Base-by-base conservation (phyloP, 2,888 invertebrate genomes). In the Machimus atricapillus region DNA sequence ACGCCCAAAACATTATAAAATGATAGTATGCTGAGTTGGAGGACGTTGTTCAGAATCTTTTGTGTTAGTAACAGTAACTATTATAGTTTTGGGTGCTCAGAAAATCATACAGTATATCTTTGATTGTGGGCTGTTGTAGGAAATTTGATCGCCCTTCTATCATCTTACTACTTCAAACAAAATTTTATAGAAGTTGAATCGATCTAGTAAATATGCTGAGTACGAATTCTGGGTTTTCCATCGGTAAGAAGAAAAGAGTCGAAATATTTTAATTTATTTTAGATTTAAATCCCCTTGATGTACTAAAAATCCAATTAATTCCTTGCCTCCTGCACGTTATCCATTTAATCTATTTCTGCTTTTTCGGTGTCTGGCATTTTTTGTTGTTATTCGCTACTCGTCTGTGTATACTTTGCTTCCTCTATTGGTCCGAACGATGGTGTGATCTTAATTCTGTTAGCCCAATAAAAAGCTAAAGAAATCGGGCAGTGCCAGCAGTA, bases 311-410 rank as follows among this genome's bases (percentile, higher is more conserved):
- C 27, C 12, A n/a, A 16, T 27, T 79, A 79, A 27, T 14, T 56
- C 34, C 58, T 19, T 34, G 1, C 56, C n/a, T 58, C 82, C 82
- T 82, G 82, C 82, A 82, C 82, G 82, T 82, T 82, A 82, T 82
- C 86, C 76, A 81, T 43, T 82, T 81, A 87, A 76, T 83, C 88
- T 79, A 46, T 76, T 73, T 83, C 85, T 79, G 79, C 27, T 66
- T 79, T 79, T 79, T 79, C 79, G 79, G 79, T 79, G 79, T 79
- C 79, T 79, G 79, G 79, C 79, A 37, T 79, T 79, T 79, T 79
- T 46, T 79, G 79, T 79, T 79, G 46, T 79, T 79, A 79, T 79
- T 79, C 79, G 79, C 79, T 79, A 46, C 79, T 79, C 79, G 79
- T 52, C 79, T 79, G 46, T 79, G 27, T 31, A 77, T 46, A 23